Evolutionary conservation across 2,888 invertebrate genomes (phyloP).

Genomic region (Nasonia oneida): DNA sequence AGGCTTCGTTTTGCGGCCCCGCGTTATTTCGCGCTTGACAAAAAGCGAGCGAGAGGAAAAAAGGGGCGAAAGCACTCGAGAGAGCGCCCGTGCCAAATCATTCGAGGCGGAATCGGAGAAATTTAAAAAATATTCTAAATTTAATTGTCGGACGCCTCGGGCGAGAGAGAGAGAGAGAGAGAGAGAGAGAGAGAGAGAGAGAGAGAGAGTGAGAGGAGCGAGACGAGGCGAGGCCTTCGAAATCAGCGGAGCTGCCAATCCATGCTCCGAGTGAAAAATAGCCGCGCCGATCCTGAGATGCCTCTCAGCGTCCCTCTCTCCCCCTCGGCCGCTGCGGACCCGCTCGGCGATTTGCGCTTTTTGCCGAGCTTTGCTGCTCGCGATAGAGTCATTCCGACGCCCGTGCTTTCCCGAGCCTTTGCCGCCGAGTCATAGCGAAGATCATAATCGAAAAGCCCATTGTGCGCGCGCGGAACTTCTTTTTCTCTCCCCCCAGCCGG

Average conservation of each 20-base stretch:
- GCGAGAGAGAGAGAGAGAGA: not conserved
- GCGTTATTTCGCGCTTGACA: conserved; percentile 75
- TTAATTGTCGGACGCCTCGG: conserved; percentile 72
- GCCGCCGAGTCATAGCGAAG: conserved; percentile 50
- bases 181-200: not conserved
- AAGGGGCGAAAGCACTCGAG: conserved; percentile 58
- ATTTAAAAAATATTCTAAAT: conserved; percentile 80
- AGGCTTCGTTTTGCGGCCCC: conserved; percentile 53
- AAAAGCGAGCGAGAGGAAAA: conserved; percentile 66
- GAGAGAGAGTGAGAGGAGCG: conserved; percentile 56
- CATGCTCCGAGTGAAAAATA: conserved; percentile 73
- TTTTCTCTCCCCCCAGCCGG: not conserved
- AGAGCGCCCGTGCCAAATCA: conserved; percentile 75
- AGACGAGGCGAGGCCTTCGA: conserved; percentile 71
- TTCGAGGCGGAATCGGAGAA: conserved; percentile 78
- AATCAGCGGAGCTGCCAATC: conserved; percentile 76
- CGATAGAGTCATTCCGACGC: conserved; percentile 48
- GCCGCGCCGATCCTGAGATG: conserved; percentile 67
- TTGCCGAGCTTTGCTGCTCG: conserved; percentile 23
- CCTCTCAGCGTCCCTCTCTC: not conserved
- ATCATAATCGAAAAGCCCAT: conserved; percentile 51
- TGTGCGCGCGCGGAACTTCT: not conserved
- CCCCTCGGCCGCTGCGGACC: not conserved
- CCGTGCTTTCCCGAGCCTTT: conserved; percentile 19
- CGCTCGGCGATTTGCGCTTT: conserved; percentile 31